Percentiles rank a stretch among this genome's conserved stretches.
These are phyloP conservation scores for Nicator chloris DNA, from an alignment of 2,113 vertebrate species.

Conservation along the genomic window DNA sequence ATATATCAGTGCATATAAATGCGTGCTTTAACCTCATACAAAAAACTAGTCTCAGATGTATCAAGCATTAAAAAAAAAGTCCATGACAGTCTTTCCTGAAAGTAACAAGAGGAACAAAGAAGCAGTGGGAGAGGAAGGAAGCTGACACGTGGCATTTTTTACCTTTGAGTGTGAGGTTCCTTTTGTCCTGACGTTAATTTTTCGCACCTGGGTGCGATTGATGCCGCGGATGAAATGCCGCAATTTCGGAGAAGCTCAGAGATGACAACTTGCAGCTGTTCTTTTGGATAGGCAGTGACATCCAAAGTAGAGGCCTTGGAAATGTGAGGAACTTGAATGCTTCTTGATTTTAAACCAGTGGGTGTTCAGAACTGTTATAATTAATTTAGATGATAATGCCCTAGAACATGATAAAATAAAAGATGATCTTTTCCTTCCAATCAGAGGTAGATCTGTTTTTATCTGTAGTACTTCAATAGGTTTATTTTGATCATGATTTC, in stretches of 20 bases:
- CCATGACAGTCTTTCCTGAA: fast-evolving
- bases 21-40: background rate
- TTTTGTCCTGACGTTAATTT: background rate
- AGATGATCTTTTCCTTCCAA: background rate
- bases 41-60: background rate
- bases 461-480: background rate
- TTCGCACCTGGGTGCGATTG: background rate
- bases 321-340: background rate
- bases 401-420: background rate
- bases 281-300: background rate
- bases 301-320: background rate
- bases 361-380: background rate
- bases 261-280: background rate
- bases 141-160: background rate
- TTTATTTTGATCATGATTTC: background rate
- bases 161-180: background rate
- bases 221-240: background rate
- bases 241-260: background rate
- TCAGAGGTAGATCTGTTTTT: background rate
- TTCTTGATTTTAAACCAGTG: background rate
- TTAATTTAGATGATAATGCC: background rate
- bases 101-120: background rate
- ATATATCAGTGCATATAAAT: background rate
- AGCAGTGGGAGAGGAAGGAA: fast-evolving
- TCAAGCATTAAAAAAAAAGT: background rate